Evolutionary conservation across 2,113 vertebrate genomes (phyloP).

Genomic region (Balaenoptera acutorostrata): DNA sequence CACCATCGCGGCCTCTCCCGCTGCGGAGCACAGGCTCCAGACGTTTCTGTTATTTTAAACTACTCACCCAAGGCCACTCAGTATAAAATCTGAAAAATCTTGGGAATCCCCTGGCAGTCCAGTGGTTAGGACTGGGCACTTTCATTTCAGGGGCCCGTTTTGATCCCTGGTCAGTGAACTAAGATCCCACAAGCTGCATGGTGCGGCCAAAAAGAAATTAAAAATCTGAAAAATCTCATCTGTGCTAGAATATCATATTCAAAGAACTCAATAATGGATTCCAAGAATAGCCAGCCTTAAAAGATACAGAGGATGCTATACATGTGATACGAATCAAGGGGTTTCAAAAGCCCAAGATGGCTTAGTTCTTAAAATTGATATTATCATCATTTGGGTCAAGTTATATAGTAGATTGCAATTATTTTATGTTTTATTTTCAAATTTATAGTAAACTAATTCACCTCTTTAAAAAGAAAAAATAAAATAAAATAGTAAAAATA

Average conservation of each 20-base stretch:
- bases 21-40: too few relatives aligned
- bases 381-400: neutral
- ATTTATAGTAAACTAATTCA: neutral
- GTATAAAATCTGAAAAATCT: neutral
- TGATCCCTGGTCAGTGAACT: too few relatives aligned
- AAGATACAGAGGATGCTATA: neutral
- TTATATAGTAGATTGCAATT: neutral
- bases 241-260: neutral
- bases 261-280: neutral
- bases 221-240: neutral
- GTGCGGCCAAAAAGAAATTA: too few relatives aligned
- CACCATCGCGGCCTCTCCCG: too few relatives aligned
- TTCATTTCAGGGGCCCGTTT: too few relatives aligned
- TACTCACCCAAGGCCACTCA: neutral
- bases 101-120: too few relatives aligned
- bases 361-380: neutral
- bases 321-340: neutral
- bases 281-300: neutral
- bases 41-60: neutral
- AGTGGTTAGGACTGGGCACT: too few relatives aligned
- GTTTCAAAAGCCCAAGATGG: neutral
- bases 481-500: neutral
- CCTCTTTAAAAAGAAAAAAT: neutral
- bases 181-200: too few relatives aligned
- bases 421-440: neutral